A percentile compares a stretch with the other conserved stretches of the same genome.
phyloP scores from a whole-genome alignment of 1,140 invertebrate genomes.

The Polypedilum pembai region DNA sequence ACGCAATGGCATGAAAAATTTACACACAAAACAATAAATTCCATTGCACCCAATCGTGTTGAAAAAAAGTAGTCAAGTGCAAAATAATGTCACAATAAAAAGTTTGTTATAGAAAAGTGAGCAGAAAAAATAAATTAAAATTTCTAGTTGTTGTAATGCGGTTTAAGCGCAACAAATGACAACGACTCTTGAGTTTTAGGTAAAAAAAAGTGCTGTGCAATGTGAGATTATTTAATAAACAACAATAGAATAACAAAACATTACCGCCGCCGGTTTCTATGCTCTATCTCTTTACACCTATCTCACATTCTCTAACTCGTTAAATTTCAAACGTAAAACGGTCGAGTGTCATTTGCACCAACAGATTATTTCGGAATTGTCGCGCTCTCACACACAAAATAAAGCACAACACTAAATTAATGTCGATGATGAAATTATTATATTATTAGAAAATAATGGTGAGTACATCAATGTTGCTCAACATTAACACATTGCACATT shows the following conservation, averaged over 20 bases:
- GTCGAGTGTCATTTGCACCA: too few species aligned
- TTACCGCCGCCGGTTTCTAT: background rate
- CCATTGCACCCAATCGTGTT: background rate
- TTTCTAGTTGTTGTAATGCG: background rate
- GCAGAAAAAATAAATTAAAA: background rate
- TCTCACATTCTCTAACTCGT: too few species aligned
- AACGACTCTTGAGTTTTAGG: background rate
- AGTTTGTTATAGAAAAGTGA: too few species aligned
- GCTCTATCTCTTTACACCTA: background rate
- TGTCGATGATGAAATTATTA: background rate
- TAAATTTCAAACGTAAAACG: too few species aligned
- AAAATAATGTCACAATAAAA: slow-evolving; percentile 9
- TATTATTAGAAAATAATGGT: background rate
- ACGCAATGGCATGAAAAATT: background rate
- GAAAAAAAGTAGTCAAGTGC: background rate
- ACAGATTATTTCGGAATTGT: background rate
- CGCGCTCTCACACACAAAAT: slow-evolving; percentile 2
- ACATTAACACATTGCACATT: too few species aligned
- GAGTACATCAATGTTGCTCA: background rate
- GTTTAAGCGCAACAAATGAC: background rate
- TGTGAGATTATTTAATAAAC: slow-evolving; percentile 19
- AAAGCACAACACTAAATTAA: background rate
- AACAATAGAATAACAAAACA: background rate
- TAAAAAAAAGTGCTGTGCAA: background rate
- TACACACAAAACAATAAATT: background rate